Base-by-base conservation (phyloP, 2,888 invertebrate genomes). In the Himalopsyche tibetana region DNA sequence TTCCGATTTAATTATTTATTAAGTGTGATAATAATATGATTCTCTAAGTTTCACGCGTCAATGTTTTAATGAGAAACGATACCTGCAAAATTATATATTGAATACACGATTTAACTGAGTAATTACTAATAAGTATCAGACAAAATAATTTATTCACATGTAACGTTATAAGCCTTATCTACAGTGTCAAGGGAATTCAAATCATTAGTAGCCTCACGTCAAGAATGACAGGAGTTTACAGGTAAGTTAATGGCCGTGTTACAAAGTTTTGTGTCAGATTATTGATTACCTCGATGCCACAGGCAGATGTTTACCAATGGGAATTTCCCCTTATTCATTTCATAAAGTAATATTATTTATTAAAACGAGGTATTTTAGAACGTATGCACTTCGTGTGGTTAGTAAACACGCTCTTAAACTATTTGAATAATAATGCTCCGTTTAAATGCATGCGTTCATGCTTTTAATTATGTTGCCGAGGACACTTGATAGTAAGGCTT, bases 241-340 rank as follows among this genome's bases (percentile, higher is more conserved):
- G 74, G 74, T 28, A 28, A 69, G 69, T 36, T 69, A 69, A 69
- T 74, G 38, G 74, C 74, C 36, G 36, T 36, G 36, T 74, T 74
- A 38, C 74, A 19, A 74, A 74, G 74, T 74, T 74, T 74, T 38
- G 15, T 74, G 74, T 74, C 36, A 74, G 74, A 74, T 74, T 74
- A 74, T 74, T 74, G 74, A 74, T 74, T 74, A 74, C 74, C 36
- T 36, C 36, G 74, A 74, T 36, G 36, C 36, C 15, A 74, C 12
- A 74, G 74, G 36, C 74, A 74, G 74, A 36, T 38, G 36, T 74
- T 38, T 36, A 36, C 74, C 74, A 38, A 74, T 74, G 74, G 74
- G 74, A 38, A 74, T 38, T 74, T 12, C 74, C 74, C 15, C 11
- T 38, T 74, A 38, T 38, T 74, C 74, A 74, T 74, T 9, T 2